phyloP scores from a whole-genome alignment of 2,888 invertebrate species.

The Noctuana brunneofusca region DNA sequence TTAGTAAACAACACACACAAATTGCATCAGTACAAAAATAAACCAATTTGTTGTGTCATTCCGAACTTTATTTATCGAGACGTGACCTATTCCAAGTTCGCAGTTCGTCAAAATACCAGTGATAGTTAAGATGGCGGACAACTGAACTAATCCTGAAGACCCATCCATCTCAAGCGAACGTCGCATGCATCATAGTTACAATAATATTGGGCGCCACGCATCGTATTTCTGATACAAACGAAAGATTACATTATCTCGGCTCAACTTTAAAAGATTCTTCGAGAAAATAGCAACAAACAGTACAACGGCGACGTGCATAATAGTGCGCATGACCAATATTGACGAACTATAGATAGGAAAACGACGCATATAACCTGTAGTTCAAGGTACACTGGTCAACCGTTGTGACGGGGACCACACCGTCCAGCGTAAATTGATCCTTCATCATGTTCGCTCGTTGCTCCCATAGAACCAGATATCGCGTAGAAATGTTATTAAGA shows the following conservation, averaged over 20 bases:
- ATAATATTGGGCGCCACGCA: neutral
- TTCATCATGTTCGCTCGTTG: constrained; percentile 20
- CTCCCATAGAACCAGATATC: constrained; percentile 7
- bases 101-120: neutral
- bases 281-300: constrained; percentile 23
- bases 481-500: constrained; percentile 14
- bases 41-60: too few relatives aligned
- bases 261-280: constrained; percentile 8
- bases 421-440: constrained; percentile 25
- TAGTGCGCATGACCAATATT: constrained; percentile 32
- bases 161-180: neutral
- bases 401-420: neutral
- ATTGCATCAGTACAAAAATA: too few relatives aligned
- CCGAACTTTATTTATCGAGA: too few relatives aligned
- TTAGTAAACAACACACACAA: neutral
- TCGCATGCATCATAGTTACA: neutral
- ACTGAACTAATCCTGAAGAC: constrained; percentile 16
- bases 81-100: neutral
- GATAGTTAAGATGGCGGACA: constrained; percentile 15
- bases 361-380: constrained; percentile 11
- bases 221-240: constrained; percentile 12
- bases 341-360: constrained; percentile 21
- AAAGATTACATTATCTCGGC: constrained; percentile 28
- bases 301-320: constrained; percentile 10
- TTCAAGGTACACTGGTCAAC: constrained; percentile 15